These are phyloP conservation scores for Callorhinus ursinus DNA, from an alignment of 2,113 vertebrate species.

Conservation along the genomic window DNA sequence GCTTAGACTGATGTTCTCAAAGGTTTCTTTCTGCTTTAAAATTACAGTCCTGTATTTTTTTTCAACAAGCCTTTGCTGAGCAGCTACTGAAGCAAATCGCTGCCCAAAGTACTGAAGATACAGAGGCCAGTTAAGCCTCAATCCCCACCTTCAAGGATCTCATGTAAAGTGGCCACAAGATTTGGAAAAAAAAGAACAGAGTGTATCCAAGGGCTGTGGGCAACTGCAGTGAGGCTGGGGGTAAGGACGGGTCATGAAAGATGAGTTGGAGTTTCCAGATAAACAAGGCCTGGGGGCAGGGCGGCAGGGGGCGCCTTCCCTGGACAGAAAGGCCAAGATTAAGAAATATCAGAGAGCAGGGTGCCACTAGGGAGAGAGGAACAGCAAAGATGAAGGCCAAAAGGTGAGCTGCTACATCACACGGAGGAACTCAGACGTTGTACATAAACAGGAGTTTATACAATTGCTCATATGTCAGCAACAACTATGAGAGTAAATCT, in stretches of 20 bases:
- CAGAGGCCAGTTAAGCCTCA: background rate
- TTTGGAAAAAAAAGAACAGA: background rate
- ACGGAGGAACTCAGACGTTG: background rate
- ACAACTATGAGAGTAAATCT: background rate
- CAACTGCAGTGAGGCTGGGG: background rate
- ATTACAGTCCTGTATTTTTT: background rate
- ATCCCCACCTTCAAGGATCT: background rate
- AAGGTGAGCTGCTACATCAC: background rate
- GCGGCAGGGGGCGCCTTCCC: background rate
- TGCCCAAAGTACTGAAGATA: background rate
- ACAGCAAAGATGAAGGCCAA: no score
- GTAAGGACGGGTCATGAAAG: background rate
- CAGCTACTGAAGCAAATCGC: background rate
- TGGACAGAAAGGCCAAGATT: background rate
- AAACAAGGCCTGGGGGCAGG: background rate
- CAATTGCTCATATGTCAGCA: background rate
- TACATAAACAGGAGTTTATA: background rate
- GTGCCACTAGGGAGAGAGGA: background rate
- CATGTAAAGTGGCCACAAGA: background rate
- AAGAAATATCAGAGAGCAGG: background rate
- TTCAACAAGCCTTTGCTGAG: background rate
- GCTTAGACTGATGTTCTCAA: background rate
- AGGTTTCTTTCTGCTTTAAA: constrained; percentile 19
- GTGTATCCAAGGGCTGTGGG: background rate
- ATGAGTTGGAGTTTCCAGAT: background rate